A percentile compares a stretch with the other conserved stretches of the same genome.
Conservation (phyloP, 2,888 invertebrate species). For the Maniola hyperantus region DNA sequence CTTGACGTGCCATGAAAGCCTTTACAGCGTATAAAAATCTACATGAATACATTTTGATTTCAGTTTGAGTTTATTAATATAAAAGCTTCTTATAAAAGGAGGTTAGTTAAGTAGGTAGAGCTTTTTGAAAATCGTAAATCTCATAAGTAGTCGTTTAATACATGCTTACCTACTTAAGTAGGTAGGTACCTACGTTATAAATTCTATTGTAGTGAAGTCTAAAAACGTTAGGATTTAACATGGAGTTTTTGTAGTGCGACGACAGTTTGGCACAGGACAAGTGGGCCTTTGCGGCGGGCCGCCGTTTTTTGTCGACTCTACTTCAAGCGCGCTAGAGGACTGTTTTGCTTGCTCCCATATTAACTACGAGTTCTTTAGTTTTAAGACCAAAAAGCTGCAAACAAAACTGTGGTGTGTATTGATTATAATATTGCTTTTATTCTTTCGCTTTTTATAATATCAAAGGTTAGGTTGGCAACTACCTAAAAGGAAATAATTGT, state of each 20-base stretch:
- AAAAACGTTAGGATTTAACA: slow-evolving; percentile 8
- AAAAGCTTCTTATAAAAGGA: no score
- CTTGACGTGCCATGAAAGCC: no score
- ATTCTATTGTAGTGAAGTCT: neutral
- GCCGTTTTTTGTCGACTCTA: slow-evolving; percentile 19
- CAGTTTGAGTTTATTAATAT: no score
- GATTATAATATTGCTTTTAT: slow-evolving; percentile 16
- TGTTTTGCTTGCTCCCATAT: slow-evolving; percentile 25
- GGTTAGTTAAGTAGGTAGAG: no score
- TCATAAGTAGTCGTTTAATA: no score
- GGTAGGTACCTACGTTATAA: no score
- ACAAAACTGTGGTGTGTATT: slow-evolving; percentile 20
- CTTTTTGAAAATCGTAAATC: no score
- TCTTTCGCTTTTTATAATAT: slow-evolving; percentile 1
- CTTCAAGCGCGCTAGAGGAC: slow-evolving; percentile 23
- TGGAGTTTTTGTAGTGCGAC: slow-evolving; percentile 16
- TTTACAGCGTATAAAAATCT: no score
- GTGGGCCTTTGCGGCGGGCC: slow-evolving; percentile 20
- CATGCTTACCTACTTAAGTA: no score
- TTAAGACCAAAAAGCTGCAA: slow-evolving; percentile 19
- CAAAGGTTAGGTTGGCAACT: neutral
- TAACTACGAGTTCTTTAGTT: slow-evolving; percentile 24
- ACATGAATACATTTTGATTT: no score
- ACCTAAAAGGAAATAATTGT: neutral
- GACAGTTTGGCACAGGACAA: slow-evolving; percentile 17